Conservation (phyloP, 53 echinoderm and acorn worm genomes). For the Zoroaster sp. region DNA sequence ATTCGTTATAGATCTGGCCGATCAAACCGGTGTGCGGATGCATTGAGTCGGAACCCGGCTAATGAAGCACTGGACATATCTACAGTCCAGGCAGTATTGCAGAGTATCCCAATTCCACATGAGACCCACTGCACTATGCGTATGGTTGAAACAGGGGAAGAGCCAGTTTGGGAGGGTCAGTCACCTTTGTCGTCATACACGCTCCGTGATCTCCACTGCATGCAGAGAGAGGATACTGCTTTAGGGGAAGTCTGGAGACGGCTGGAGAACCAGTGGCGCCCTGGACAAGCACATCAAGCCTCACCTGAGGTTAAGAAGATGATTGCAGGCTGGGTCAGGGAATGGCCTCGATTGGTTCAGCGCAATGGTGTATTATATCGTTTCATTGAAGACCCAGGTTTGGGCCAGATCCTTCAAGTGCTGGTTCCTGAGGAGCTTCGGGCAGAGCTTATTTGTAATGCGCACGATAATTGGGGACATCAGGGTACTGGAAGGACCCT, state of each 20-base stretch:
- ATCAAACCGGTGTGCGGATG: conserved; percentile 51
- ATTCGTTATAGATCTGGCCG: conserved; percentile 37
- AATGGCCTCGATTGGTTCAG: background rate
- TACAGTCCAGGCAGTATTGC: background rate
- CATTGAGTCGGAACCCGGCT: conserved; percentile 45
- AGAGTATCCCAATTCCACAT: background rate
- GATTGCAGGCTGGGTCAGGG: background rate
- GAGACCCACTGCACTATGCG: background rate
- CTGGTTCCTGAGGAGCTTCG: conserved; percentile 14
- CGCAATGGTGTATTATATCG: background rate
- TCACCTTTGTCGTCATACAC: background rate
- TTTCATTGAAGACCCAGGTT: background rate
- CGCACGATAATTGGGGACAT: conserved; percentile 63
- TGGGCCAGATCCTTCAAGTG: background rate
- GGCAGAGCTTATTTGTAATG: background rate
- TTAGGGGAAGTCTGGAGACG: background rate
- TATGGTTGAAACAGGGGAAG: background rate
- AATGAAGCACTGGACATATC: background rate
- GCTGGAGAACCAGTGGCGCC: background rate
- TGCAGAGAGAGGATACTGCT: background rate
- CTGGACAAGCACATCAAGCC: background rate
- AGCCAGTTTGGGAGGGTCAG: background rate
- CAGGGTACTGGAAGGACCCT: conserved; percentile 43
- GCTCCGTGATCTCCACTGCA: background rate
- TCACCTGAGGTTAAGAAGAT: background rate